These are phyloP conservation scores for Arion vulgaris DNA, from an alignment of 1,140 invertebrate genomes.

Conservation along the genomic window DNA sequence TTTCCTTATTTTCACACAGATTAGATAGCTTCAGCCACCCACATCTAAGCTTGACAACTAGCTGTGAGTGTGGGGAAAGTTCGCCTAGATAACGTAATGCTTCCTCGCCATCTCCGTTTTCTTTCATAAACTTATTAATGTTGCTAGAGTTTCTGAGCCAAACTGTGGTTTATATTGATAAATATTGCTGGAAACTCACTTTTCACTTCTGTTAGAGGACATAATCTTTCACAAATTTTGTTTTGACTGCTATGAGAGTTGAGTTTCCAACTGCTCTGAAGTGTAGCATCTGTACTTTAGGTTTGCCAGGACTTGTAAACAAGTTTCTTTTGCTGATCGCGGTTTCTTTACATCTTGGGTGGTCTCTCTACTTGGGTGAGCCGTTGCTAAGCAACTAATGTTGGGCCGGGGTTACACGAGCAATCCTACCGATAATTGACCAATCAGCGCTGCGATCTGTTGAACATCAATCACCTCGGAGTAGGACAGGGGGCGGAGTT, in stretches of 20 bases:
- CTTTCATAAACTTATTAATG: too few relatives aligned
- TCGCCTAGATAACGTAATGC: background rate
- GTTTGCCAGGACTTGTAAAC: too few relatives aligned
- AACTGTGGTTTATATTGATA: background rate
- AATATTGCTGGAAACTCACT: background rate
- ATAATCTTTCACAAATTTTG: background rate
- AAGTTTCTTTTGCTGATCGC: constrained; percentile 7
- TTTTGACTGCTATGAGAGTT: background rate
- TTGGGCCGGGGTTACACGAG: constrained; percentile 67
- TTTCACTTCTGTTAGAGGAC: background rate
- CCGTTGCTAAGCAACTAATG: constrained; percentile 71
- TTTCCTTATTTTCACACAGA: background rate
- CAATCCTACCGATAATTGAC: constrained; percentile 62
- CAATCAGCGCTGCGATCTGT: constrained; percentile 63
- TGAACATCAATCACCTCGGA: constrained; percentile 66
- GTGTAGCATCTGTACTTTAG: background rate
- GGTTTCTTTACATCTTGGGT: constrained; percentile 59
- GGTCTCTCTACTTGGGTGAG: constrained; percentile 69
- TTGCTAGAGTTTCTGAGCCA: background rate
- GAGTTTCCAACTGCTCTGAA: background rate
- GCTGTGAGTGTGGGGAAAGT: background rate
- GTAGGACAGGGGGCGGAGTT: constrained; percentile 57
- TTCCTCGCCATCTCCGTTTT: background rate
- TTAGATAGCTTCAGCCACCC: constrained; percentile 11
- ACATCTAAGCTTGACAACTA: too few relatives aligned